Base-by-base conservation (phyloP, 2,113 vertebrate species). In the Percina caprodes region DNA sequence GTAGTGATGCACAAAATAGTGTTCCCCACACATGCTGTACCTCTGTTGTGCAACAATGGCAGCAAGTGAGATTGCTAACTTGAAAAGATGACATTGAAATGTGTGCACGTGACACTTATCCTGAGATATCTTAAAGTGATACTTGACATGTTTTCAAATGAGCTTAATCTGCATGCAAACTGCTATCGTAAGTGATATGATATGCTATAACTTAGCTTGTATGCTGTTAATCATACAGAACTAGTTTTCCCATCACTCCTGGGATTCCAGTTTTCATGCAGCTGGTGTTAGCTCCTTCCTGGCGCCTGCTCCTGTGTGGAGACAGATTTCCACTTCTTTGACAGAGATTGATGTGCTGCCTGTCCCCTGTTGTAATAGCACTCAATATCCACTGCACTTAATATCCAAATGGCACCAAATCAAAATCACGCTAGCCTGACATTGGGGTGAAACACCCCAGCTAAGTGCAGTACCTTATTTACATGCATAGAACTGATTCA, bases 321-420 rank as follows among this genome's bases (percentile, higher is more conserved):
- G 71, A 83, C 65, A 15, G 82, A 82, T 88, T 89, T 86, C 79
- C 69, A 69, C 86, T 60, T 71, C 84, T 75, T 59, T 88, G 88
- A 91, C 90, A 90, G 87, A 89, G 90, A 94, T 92, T 89, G 92
- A 94, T 92, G 88, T 76, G 63, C 80, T 48, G 84, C 83, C 76
- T 82, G 83, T 89, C 82, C 80, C 69, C 11, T 24, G 82, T 68
- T 73, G 80, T 87, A 88, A 89, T 74, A 87, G 83, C 86, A 82
- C 83, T 89, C 86, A 84, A 84, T 86, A 88, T 88, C 89, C 86
- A 58, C 87, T 69, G 83, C 89, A 89, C 88, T 93, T 92, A 91
- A 92, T 86, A 88, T 91, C 90, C 85, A 89, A 93, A 92, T 91
- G 85, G 86, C 81, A 86, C 87, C 85, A 88, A 87, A 92, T 92